Evolutionary conservation across 2,888 invertebrate genomes (phyloP).

Genomic region (Petrophora chlorosata): DNA sequence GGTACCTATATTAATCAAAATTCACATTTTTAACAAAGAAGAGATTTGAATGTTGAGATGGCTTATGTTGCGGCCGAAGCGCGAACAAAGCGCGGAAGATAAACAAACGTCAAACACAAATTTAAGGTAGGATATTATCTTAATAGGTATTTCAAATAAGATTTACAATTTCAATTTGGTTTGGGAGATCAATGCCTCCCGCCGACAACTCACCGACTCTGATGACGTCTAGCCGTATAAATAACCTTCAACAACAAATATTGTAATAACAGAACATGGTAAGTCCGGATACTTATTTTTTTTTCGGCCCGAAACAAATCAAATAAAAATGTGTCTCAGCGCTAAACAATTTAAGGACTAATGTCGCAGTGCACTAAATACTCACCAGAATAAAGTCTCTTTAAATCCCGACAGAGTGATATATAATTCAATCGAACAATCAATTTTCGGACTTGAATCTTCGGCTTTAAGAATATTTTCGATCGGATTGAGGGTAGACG

Average conservation of each 20-base stretch:
- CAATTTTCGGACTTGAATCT: conserved; percentile 49
- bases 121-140: conserved; percentile 37
- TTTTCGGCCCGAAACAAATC: conserved; percentile 39
- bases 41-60: conserved; percentile 13
- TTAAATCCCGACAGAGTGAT: conserved; percentile 65
- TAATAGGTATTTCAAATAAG: conserved; percentile 46
- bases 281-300: conserved; percentile 34
- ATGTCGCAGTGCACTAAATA: conserved; percentile 51
- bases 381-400: conserved; percentile 58
- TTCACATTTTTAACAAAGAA: no score
- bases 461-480: conserved; percentile 52
- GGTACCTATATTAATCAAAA: no score
- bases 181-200: conserved; percentile 62
- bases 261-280: conserved; percentile 69
- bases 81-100: conserved; percentile 27
- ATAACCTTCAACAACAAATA: conserved; percentile 78
- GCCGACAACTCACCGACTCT: conserved; percentile 54
- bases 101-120: conserved; percentile 35
- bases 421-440: conserved; percentile 47
- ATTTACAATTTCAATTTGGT: conserved; percentile 59
- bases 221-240: conserved; percentile 71
- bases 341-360: conserved; percentile 50
- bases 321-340: conserved; percentile 58
- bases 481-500: conserved; percentile 47
- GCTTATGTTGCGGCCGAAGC: conserved; percentile 11